Percentiles rank a stretch among this genome's conserved stretches.
Conservation (phyloP, 2,113 vertebrate species). For the Sciurus niger region DNA sequence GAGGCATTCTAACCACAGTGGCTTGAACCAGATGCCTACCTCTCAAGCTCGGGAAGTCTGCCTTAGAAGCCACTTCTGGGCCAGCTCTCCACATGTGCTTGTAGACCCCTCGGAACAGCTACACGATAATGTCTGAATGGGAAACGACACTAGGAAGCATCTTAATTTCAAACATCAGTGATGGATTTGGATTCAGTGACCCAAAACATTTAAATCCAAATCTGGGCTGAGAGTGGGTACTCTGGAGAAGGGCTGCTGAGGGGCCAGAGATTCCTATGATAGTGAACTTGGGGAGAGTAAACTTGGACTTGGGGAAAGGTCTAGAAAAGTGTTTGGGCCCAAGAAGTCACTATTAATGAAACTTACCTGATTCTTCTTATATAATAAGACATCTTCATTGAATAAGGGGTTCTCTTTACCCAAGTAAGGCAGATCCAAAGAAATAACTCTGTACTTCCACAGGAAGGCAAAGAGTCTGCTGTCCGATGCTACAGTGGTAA, state of each 20-base stretch:
- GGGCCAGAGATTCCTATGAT: background rate
- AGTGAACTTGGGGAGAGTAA: background rate
- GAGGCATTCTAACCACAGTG: background rate
- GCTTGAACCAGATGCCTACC: background rate
- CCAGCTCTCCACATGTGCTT: background rate
- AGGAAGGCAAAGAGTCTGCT: background rate
- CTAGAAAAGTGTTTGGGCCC: background rate
- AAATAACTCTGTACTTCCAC: background rate
- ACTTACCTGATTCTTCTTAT: background rate
- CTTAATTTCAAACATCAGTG: background rate
- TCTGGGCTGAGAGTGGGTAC: background rate
- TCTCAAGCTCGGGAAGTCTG: background rate
- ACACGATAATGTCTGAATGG: too few species aligned
- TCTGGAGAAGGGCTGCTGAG: background rate
- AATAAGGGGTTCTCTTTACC: background rate
- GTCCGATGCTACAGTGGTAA: background rate
- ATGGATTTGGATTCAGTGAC: background rate
- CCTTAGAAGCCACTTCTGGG: background rate
- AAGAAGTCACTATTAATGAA: background rate
- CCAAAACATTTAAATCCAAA: background rate
- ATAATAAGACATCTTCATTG: background rate
- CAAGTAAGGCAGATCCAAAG: constrained; percentile 15
- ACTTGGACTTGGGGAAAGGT: background rate
- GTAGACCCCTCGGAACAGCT: background rate
- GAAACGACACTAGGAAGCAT: too few species aligned